A percentile compares a stretch with the other conserved stretches of the same genome.
Conservation (phyloP, 2,113 vertebrate genomes). For the Antigone vipio region DNA sequence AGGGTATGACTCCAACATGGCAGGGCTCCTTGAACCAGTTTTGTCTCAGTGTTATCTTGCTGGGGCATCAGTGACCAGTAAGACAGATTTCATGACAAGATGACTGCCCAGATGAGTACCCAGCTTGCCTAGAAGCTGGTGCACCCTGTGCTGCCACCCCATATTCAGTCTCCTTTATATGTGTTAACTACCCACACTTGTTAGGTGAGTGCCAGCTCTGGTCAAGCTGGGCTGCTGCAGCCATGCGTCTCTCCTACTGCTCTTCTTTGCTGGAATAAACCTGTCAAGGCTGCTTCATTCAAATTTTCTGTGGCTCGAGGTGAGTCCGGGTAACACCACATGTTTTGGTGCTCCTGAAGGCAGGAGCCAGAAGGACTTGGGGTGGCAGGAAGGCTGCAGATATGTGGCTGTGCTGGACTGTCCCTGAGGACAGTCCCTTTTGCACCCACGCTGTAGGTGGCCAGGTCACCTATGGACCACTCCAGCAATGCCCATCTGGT, state of each 20-base stretch:
- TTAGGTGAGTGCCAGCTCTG: neutral
- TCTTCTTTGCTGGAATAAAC: neutral
- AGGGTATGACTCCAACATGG: neutral
- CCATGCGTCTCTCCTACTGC: neutral
- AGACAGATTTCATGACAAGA: neutral
- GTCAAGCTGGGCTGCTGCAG: neutral
- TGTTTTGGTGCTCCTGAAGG: neutral
- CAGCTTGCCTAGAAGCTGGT: neutral
- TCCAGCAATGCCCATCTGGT: neutral
- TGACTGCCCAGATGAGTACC: neutral
- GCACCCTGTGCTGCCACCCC: neutral
- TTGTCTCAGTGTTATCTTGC: neutral
- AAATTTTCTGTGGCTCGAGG: neutral
- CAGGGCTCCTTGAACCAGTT: neutral
- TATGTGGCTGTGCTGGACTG: neutral
- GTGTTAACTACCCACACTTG: rapidly evolving
- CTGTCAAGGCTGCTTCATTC: neutral
- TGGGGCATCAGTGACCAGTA: neutral
- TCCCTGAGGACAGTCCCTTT: neutral
- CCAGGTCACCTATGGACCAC: neutral
- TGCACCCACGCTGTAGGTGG: neutral
- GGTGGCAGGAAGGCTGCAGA: neutral
- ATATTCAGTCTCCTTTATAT: rapidly evolving
- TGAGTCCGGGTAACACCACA: neutral
- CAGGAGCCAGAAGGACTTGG: neutral